phyloP scores from a whole-genome alignment of 1,140 invertebrate genomes.

The Drosophila kepulauana region DNA sequence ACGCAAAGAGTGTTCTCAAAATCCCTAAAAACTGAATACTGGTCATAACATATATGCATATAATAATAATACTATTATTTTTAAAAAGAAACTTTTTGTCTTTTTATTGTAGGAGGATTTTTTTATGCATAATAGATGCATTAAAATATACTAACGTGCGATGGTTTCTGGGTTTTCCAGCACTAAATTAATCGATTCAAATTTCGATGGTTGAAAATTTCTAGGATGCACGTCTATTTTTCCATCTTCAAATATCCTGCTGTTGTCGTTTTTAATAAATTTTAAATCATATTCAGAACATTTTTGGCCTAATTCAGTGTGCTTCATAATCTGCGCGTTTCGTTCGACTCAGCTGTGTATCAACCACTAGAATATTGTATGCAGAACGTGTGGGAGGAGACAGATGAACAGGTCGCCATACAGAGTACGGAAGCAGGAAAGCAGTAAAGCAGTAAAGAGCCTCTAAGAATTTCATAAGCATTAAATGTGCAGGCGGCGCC shows the following conservation, averaged over 20 bases:
- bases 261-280: conserved; percentile 60
- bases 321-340: background rate
- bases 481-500: conserved; percentile 71
- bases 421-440: background rate
- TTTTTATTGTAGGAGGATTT: too few species aligned
- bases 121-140: too few species aligned
- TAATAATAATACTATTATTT: too few species aligned
- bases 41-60: too few species aligned
- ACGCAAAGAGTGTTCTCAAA: too few species aligned
- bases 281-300: conserved; percentile 57
- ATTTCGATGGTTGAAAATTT: too few species aligned
- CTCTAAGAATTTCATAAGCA: conserved; percentile 72
- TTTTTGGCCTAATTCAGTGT: conserved; percentile 7
- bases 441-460: conserved; percentile 37
- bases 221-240: background rate
- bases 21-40: too few species aligned
- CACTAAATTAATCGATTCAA: too few species aligned
- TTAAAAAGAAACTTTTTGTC: too few species aligned
- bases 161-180: too few species aligned
- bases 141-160: too few species aligned
- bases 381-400: background rate
- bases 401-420: too few species aligned
- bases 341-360: conserved; percentile 43
- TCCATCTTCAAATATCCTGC: background rate
- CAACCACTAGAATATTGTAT: conserved; percentile 49